phyloP scores from a whole-genome alignment of 2,888 invertebrate species.

The Lomographa bimaculata region DNA sequence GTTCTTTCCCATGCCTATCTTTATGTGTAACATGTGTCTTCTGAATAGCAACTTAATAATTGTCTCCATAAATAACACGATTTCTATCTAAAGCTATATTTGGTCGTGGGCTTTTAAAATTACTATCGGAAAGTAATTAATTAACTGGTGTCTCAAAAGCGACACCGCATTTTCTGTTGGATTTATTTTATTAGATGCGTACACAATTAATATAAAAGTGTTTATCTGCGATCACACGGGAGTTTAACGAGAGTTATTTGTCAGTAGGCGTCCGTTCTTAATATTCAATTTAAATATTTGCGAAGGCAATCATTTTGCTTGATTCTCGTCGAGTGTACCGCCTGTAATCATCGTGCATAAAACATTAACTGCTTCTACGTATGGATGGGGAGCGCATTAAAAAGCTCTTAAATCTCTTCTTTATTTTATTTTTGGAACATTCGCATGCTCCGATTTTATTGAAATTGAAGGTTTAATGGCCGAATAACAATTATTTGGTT shows the following conservation, averaged over 20 bases:
- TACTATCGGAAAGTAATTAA: slow-evolving; percentile 21
- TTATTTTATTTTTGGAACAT: slow-evolving; percentile 2
- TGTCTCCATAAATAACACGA: slow-evolving; percentile 14
- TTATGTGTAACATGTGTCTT: slow-evolving; percentile 14
- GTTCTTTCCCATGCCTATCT: slow-evolving; percentile 30
- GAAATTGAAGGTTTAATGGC: slow-evolving; percentile 14
- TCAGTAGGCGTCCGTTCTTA: slow-evolving; percentile 32
- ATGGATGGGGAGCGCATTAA: slow-evolving; percentile 8
- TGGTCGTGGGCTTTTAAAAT: slow-evolving; percentile 13
- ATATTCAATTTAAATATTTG: slow-evolving; percentile 41
- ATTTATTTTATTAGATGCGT: slow-evolving; percentile 22
- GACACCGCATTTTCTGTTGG: slow-evolving; percentile 3
- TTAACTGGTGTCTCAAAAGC: slow-evolving; percentile 10
- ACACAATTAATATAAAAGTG: slow-evolving; percentile 23
- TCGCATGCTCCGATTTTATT: slow-evolving; percentile 7
- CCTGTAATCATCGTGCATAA: slow-evolving; percentile 32
- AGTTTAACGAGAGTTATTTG: slow-evolving; percentile 33
- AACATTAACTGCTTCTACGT: slow-evolving; percentile 30
- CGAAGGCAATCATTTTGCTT: slow-evolving; percentile 29
- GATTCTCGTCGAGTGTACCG: slow-evolving; percentile 30
- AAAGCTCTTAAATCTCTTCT: slow-evolving; percentile 9
- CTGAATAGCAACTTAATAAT: slow-evolving; percentile 15
- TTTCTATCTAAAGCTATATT: slow-evolving; percentile 7
- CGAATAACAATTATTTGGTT: no score
- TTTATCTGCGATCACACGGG: slow-evolving; percentile 17